Base-by-base conservation (phyloP, 2,113 vertebrate species). In the Microtus ochrogaster region DNA sequence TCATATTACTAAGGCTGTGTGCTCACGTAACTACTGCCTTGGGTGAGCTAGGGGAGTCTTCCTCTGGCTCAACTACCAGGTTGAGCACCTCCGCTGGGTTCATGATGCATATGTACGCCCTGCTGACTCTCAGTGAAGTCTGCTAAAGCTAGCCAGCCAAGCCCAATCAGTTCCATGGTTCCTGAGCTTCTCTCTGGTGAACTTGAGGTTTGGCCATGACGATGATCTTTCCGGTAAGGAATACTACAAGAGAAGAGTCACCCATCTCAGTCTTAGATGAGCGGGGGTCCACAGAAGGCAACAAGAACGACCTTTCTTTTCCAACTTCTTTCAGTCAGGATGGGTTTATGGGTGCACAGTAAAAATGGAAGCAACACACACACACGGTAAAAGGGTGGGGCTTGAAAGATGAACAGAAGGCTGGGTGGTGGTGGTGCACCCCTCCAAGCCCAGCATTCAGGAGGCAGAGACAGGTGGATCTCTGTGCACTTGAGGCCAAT, bases 291-390 rank as follows among this genome's bases (percentile, higher is more conserved):
- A 26, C 19, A 61, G 61, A 89, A 89, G 70, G 19, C 22, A 95
- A 14, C 22, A 95, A 96, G 28, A 36, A 81, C 49, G 41, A 30
- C 14, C 7, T 58, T 36, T 3, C 1, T 66, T 30, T 26, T 3
- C 39, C 4, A 68, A 36, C 66, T 90, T n/a, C 61, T 81, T 91
- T 22, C 55, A 4, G 3, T 65, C 12, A 26, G 73, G 63, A 78
- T 89, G 89, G 87, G n/a, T 52, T n/a, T 76, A 47, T 55, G 49
- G 16, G 39, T 91, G 22, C 47, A 92, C 68, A 47, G 63, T 89
- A n/a, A 70, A 83, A 44, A 55, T 96, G 49, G 65, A 89, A 88
- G 82, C 41, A 39, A 79, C 63, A 90, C 66, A 74, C 78, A 63
- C 74, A 89, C 41, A 55, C 36, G 21, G 70, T 49, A 6, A 8